These are phyloP conservation scores for Elgonia sp. DNA, from an alignment of 2,888 invertebrate species.

Conservation along the genomic window DNA sequence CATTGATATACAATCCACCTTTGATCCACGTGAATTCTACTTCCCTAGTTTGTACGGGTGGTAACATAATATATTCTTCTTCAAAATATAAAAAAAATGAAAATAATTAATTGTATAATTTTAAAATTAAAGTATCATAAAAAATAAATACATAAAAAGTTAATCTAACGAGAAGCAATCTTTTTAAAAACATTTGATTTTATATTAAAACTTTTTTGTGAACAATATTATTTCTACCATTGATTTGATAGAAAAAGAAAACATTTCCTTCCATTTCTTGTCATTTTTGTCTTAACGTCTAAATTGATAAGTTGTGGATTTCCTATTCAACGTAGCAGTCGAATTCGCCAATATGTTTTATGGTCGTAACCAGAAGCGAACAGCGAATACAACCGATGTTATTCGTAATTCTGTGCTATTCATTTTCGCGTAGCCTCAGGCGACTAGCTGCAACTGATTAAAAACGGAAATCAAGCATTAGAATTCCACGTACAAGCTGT, in stretches of 20 bases:
- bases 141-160: too few species aligned
- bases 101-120: too few species aligned
- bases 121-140: too few species aligned
- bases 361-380: conserved; percentile 43
- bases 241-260: conserved; percentile 1
- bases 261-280: not conserved
- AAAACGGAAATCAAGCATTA: conserved; percentile 81
- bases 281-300: conserved; percentile 4
- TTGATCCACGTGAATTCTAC: too few species aligned
- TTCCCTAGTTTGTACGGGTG: too few species aligned
- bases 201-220: too few species aligned
- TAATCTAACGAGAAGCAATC: too few species aligned
- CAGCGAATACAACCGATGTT: conserved; percentile 45
- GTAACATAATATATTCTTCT: too few species aligned
- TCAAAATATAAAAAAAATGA: too few species aligned
- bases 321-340: conserved; percentile 40
- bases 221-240: too few species aligned
- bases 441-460: conserved; percentile 80
- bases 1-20: too few species aligned
- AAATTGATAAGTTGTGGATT: conserved; percentile 39
- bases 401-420: conserved; percentile 64
- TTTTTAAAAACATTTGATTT: too few species aligned
- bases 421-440: conserved; percentile 76
- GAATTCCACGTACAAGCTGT: conserved; percentile 73
- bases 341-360: conserved; percentile 62